Conservation (phyloP, 1,140 invertebrate species). For the Camponotus pennsylvanicus region DNA sequence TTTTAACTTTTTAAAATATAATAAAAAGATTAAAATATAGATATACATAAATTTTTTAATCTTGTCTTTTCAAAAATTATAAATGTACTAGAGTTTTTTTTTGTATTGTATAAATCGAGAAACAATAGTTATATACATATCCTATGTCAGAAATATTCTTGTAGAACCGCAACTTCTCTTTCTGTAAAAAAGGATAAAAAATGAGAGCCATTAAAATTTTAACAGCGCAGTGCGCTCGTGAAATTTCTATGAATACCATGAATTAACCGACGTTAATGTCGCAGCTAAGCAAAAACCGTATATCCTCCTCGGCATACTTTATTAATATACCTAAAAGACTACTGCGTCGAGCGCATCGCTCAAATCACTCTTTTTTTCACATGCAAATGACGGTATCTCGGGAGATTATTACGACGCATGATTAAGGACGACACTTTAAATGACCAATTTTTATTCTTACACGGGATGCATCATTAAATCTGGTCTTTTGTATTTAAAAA, state of each 20-base stretch:
- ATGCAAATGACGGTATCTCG: background rate
- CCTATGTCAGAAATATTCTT: slow-evolving; percentile 22
- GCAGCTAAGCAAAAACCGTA: slow-evolving; percentile 15
- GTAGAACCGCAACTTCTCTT: background rate
- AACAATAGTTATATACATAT: background rate
- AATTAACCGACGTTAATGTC: slow-evolving; percentile 29
- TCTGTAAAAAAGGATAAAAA: slow-evolving; percentile 12
- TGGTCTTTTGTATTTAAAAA: background rate
- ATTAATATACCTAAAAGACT: slow-evolving; percentile 13
- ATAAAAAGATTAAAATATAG: background rate
- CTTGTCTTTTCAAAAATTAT: background rate
- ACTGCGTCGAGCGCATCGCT: background rate
- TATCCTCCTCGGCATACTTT: background rate
- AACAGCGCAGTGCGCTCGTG: background rate
- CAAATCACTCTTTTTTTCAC: background rate
- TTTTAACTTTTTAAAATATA: background rate
- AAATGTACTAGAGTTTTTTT: background rate
- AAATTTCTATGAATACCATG: slow-evolving; percentile 28
- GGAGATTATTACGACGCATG: background rate
- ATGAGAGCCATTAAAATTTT: slow-evolving; percentile 25
- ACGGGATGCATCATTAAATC: background rate
- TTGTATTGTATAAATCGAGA: background rate
- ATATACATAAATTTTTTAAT: background rate
- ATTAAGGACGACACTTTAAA: slow-evolving; percentile 25
- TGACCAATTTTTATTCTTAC: background rate